These are phyloP conservation scores for Cephus runcator DNA, from an alignment of 2,888 invertebrate genomes.

Conservation along the genomic window DNA sequence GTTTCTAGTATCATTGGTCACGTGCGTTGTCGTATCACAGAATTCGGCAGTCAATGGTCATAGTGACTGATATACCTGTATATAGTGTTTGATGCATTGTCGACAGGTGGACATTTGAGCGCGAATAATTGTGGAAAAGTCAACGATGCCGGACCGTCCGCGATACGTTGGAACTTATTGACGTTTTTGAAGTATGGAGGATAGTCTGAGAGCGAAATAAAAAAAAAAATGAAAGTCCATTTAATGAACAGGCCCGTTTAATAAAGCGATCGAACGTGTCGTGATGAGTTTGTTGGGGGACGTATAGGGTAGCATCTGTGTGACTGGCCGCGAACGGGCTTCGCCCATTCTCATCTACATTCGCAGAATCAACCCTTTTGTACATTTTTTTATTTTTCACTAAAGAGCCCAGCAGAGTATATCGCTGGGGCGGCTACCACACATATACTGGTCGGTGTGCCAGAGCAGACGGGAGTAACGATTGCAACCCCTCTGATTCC, in stretches of 20 bases:
- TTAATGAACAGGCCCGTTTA: neutral
- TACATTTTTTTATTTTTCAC: neutral
- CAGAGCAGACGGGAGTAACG: constrained; percentile 57
- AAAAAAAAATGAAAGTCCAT: neutral
- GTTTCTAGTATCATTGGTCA: neutral
- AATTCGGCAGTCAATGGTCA: neutral
- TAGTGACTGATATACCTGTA: neutral
- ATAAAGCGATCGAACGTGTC: neutral
- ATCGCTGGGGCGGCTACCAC: constrained; percentile 24
- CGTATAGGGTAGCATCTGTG: neutral
- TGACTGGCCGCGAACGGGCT: neutral
- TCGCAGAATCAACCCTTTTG: neutral
- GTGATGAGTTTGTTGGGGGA: neutral
- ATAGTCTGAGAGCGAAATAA: neutral
- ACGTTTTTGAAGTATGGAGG: neutral
- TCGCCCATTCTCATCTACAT: neutral
- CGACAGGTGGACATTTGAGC: neutral
- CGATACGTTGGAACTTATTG: neutral
- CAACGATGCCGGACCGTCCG: neutral
- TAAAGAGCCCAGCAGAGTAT: constrained; percentile 13
- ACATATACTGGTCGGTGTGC: constrained; percentile 46
- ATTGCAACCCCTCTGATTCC: constrained; percentile 39
- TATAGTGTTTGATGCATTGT: neutral
- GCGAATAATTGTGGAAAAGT: neutral
- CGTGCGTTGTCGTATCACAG: neutral